phyloP scores from a whole-genome alignment of 2,888 invertebrate genomes.

The Electrophaes corylata region DNA sequence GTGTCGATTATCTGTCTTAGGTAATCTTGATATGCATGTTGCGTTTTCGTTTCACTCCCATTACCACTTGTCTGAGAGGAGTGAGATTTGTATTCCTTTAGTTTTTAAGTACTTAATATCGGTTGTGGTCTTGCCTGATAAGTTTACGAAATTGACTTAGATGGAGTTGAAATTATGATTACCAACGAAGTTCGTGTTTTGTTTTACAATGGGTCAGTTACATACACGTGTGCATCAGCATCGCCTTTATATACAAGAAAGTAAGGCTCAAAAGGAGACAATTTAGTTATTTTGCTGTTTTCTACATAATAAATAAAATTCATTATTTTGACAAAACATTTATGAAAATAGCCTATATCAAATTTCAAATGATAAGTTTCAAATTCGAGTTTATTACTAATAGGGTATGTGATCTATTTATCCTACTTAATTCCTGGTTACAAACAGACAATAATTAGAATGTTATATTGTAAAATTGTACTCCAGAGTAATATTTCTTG shows the following conservation, averaged over 20 bases:
- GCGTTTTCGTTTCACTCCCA: slow-evolving; percentile 9
- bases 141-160: slow-evolving; percentile 80
- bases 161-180: slow-evolving; percentile 81
- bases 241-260: background rate
- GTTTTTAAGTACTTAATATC: slow-evolving; percentile 84
- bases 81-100: slow-evolving; percentile 80
- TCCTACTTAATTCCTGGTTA: too few relatives aligned
- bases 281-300: background rate
- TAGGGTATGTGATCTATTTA: too few relatives aligned
- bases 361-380: too few relatives aligned
- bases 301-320: too few relatives aligned
- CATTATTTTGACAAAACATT: too few relatives aligned
- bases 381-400: too few relatives aligned
- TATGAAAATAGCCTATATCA: too few relatives aligned
- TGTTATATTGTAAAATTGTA: too few relatives aligned
- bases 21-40: background rate
- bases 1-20: background rate
- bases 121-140: slow-evolving; percentile 86
- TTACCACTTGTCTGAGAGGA: slow-evolving; percentile 25
- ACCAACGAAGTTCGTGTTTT: slow-evolving; percentile 76
- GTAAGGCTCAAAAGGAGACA: background rate
- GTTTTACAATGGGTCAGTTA: slow-evolving; percentile 54
- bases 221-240: slow-evolving; percentile 1
- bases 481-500: too few relatives aligned
- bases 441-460: too few relatives aligned